phyloP scores from a whole-genome alignment of 2,888 invertebrate genomes.

The Hyppa rectilinea region DNA sequence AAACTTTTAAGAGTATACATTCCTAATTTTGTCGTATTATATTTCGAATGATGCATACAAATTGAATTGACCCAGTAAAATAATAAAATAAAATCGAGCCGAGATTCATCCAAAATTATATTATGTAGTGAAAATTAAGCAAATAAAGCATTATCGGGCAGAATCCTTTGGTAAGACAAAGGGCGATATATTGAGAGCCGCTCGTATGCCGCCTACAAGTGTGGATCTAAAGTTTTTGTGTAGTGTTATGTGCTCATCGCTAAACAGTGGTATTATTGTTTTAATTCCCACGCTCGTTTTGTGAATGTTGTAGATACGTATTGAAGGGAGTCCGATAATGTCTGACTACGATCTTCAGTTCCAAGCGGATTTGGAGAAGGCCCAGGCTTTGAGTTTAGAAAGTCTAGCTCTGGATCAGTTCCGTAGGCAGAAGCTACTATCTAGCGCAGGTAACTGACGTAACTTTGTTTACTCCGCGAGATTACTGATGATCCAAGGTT shows the following conservation, averaged over 20 bases:
- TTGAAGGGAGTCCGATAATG: conserved; percentile 80
- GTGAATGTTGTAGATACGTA: conserved; percentile 78
- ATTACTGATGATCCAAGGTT: conserved; percentile 72
- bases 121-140: conserved; percentile 78
- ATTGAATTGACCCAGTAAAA: conserved; percentile 73
- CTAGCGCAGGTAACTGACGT: conserved; percentile 86
- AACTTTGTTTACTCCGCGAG: conserved; percentile 80
- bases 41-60: conserved; percentile 68
- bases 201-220: conserved; percentile 66
- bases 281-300: conserved; percentile 81
- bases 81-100: conserved; percentile 70
- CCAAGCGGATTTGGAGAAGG: conserved; percentile 96
- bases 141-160: conserved; percentile 71
- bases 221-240: conserved; percentile 72
- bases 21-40: conserved; percentile 52
- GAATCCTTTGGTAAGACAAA: conserved; percentile 75
- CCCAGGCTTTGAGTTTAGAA: conserved; percentile 96
- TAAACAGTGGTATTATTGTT: conserved; percentile 75
- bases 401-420: conserved; percentile 96
- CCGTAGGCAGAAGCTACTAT: conserved; percentile 92
- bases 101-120: conserved; percentile 71
- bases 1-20: conserved; percentile 41
- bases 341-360: conserved; percentile 95
- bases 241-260: conserved; percentile 71
- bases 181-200: conserved; percentile 51